Percentiles rank a stretch among this genome's conserved stretches.
Evolutionary conservation across 2,797 vertebrate species (phyloP).

Genomic region (Pogonophryne albipinna): DNA sequence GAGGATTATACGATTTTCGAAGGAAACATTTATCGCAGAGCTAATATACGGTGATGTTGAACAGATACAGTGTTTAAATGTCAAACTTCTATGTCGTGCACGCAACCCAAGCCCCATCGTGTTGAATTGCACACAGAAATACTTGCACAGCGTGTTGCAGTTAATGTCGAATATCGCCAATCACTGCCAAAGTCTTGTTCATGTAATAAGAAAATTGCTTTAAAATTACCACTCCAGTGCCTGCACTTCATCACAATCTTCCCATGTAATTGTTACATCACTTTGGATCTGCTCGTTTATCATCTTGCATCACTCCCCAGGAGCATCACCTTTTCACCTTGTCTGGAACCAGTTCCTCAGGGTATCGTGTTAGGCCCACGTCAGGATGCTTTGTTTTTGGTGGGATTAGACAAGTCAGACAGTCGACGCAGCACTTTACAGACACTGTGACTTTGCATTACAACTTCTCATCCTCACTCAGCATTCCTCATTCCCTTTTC

Average conservation of each 20-base stretch:
- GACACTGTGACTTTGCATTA: conserved; percentile 62
- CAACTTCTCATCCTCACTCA: conserved; percentile 18
- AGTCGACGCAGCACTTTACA: conserved; percentile 68
- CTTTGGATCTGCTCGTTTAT: conserved; percentile 43
- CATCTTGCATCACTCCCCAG: conserved; percentile 34
- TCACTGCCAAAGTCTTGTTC: neutral
- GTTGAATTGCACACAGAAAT: neutral
- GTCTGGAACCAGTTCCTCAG: conserved; percentile 48
- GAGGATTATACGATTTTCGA: conserved; percentile 2
- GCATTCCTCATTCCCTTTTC: conserved; percentile 25
- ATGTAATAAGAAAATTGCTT: neutral
- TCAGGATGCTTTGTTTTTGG: conserved; percentile 57
- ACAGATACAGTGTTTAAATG: neutral
- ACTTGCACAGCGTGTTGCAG: conserved; percentile 14
- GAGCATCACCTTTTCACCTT: conserved; percentile 61
- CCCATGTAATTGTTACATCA: conserved; percentile 54
- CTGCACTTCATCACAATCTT: conserved; percentile 23
- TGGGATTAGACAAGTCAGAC: conserved; percentile 59
- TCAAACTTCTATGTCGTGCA: neutral
- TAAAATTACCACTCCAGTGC: neutral
- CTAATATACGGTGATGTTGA: neutral
- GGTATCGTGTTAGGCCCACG: conserved; percentile 44
- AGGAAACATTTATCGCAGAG: conserved; percentile 15
- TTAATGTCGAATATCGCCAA: conserved; percentile 3
- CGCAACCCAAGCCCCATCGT: neutral